These are phyloP conservation scores for Laupala kohalensis DNA, from an alignment of 1,140 invertebrate species.

Conservation along the genomic window DNA sequence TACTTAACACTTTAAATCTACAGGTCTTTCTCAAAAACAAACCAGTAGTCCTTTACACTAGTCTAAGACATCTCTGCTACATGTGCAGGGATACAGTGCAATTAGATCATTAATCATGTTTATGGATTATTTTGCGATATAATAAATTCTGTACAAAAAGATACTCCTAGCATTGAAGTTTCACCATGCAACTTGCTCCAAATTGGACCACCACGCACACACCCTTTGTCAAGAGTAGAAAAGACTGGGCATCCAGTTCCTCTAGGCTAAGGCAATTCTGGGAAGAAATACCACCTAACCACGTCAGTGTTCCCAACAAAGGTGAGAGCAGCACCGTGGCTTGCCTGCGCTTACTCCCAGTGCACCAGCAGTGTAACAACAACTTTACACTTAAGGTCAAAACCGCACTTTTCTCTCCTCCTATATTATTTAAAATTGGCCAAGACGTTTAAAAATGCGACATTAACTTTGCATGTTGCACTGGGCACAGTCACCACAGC, in stretches of 20 bases:
- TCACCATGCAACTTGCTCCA: neutral
- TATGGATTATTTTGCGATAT: neutral
- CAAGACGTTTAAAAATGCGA: conserved; percentile 1
- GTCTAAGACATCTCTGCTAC: neutral
- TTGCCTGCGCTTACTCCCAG: neutral
- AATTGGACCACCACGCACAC: neutral
- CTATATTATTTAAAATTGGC: neutral
- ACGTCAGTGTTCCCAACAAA: neutral
- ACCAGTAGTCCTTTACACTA: neutral
- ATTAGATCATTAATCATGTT: neutral
- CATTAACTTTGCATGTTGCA: conserved; percentile 1
- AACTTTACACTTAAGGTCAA: neutral
- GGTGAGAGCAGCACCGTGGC: neutral
- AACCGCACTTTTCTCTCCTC: neutral
- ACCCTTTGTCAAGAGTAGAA: neutral
- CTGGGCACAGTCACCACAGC: neutral
- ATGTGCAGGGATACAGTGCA: neutral
- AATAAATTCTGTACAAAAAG: neutral
- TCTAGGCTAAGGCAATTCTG: neutral
- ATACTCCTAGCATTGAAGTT: neutral
- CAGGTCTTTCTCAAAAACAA: neutral
- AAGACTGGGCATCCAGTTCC: neutral
- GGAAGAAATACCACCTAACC: neutral
- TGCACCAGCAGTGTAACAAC: neutral
- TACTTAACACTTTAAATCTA: neutral